Base-by-base conservation (phyloP, 1,140 invertebrate genomes). In the Pararge aegeria region DNA sequence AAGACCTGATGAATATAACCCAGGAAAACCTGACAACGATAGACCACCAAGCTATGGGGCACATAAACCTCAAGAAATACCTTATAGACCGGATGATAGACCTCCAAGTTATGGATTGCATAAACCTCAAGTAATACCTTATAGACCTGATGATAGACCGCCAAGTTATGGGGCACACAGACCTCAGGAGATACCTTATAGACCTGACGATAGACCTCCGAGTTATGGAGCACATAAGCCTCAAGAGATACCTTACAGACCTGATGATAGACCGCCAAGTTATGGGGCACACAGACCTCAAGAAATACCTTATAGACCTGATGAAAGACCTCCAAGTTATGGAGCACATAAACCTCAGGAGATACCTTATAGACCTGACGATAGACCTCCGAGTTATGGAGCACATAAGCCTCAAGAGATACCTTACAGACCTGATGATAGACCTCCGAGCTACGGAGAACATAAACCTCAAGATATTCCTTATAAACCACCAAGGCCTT, bases 21-120 rank as follows among this genome's bases (percentile, higher is more conserved):
- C 24, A 24, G 7, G 24, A 24, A 24, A 24, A 24, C 24, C 24
- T 24, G 2, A 24, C 7, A 24, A 9, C 1, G 73, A 77, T 2
- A 34, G 30, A 34, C 30, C 30, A 7, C 30, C 30, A 34, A 34
- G 30, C n/a, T 34, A 34, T 12, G 30, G 30, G n/a, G 30, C 30
- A 12, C 30, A 34, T 12, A 34, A 34, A 34, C 30, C 30, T 34
- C 30, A 34, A 34, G 30, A 34, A 34, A 34, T 34, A 10, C 30
- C 30, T 12, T 34, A 34, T n/a, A 83, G 73, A 51, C 86, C 86
- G 15, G 73, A 66, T 13, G 75, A 87, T 58, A 61, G 52, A 55
- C 75, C 78, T 10, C 80, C 83, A 5, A 81, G 80, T 38, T 89
- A 89, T 19, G 86, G 86, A 29, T 52, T 24, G 9, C 84, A 85